Evolutionary conservation across 1,140 invertebrate genomes (phyloP).

Genomic region (Papilio polyxenes): DNA sequence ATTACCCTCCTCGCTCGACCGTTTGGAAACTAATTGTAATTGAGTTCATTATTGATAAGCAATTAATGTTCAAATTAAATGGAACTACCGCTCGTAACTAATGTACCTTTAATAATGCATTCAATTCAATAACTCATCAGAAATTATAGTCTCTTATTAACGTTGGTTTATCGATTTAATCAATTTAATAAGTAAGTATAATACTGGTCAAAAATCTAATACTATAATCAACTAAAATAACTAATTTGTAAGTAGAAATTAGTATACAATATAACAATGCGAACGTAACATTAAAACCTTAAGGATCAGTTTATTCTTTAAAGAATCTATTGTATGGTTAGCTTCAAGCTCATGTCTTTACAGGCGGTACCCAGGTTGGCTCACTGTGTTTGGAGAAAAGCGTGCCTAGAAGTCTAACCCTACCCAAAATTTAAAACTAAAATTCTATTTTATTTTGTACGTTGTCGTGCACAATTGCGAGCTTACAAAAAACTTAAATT

Average conservation of each 20-base stretch:
- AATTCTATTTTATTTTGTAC: neutral
- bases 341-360: neutral
- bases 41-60: slow-evolving; percentile 54
- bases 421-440: too few relatives aligned
- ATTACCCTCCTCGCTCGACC: slow-evolving; percentile 47
- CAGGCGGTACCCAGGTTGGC: neutral
- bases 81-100: slow-evolving; percentile 41
- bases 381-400: too few relatives aligned
- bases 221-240: neutral
- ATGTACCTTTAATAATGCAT: slow-evolving; percentile 36
- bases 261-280: too few relatives aligned
- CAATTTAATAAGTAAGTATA: neutral
- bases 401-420: too few relatives aligned
- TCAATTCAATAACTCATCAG: slow-evolving; percentile 31
- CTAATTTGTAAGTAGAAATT: neutral
- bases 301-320: neutral
- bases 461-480: neutral
- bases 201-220: neutral
- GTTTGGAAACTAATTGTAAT: slow-evolving; percentile 52
- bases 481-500: neutral
- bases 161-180: neutral
- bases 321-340: neutral
- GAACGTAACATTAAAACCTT: neutral
- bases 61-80: slow-evolving; percentile 50
- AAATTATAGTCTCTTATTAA: neutral